Evolutionary conservation across 1,140 invertebrate species (phyloP), one percentile per base, ranked within the genome.

Genomic region (Brachionus rotundiformis): DNA sequence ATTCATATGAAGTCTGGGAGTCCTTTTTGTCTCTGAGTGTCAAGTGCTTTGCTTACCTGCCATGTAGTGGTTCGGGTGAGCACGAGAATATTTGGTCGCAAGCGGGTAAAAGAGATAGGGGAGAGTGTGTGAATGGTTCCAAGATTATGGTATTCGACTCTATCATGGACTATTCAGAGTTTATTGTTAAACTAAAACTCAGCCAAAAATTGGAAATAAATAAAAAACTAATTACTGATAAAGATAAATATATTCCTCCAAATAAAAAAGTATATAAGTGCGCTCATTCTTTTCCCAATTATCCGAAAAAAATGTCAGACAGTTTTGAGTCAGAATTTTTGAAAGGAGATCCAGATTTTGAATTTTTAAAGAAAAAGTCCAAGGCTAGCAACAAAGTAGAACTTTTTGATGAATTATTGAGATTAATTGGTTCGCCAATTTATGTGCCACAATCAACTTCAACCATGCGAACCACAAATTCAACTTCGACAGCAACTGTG

Each of bases 1-100:
- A 73, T 73, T 73, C 68, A 19, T 73, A 73, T 73, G 68, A 73
- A 44, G 41, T 44, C 4, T 73, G 68, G 68, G 19, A 41, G 11
- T 44, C 36, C 0, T 73, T n/a, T 44, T 41, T 25, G 25, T 19
- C 36, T 1, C 13, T 73, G 3, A 11, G 25, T 73, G 36, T 73
- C 0, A 73, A 73, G 25, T 73, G 68, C 44, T 73, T 73, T 47
- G 23, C 68, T 31, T 73, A 73, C 44, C 11, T 73, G 11, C 68
- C 68, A n/a, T 73, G 68, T 41, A 25, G 36, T 29, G 39, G 16
- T 19, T 25, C 33, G n/a, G 23, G 25, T 23, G 19, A 41, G 19
- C 23, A 73, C 25, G 1, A 73, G 8, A 73, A 73, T 25, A 73
- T 73, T 31, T 73, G 68, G 68, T 10, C 25, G 11, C 7, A 41